These are phyloP conservation scores for Barbus barbus DNA, from an alignment of 2,113 vertebrate genomes.

Conservation along the genomic window DNA sequence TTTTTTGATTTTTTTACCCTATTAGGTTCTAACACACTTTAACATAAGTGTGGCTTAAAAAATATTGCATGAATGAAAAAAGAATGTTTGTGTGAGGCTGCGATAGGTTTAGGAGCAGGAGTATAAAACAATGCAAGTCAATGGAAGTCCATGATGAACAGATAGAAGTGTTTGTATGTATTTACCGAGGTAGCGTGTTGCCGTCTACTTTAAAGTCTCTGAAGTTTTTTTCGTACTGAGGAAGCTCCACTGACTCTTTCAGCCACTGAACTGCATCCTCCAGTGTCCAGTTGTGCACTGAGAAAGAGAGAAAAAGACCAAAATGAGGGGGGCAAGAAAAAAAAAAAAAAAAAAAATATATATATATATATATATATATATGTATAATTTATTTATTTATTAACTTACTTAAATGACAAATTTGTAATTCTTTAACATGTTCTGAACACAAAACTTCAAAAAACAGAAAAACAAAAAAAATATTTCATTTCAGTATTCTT, in stretches of 20 bases:
- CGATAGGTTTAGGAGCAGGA: no score
- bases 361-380: no score
- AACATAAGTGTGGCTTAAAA: background rate
- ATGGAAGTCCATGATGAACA: background rate
- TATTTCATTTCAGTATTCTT: no score
- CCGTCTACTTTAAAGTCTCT: slow-evolving; percentile 90
- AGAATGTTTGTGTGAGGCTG: background rate
- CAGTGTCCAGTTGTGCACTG: slow-evolving; percentile 98
- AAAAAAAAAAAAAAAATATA: background rate
- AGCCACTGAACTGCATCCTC: slow-evolving; percentile 94
- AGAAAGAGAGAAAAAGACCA: slow-evolving; percentile 47
- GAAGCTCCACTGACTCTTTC: slow-evolving; percentile 94
- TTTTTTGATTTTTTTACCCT: no score
- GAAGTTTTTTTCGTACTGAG: slow-evolving; percentile 95
- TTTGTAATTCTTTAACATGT: background rate
- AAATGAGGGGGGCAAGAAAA: background rate
- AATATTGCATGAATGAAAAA: background rate
- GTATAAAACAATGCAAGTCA: background rate
- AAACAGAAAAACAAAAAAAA: background rate
- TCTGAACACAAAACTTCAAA: background rate
- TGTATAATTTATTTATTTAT: no score
- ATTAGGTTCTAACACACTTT: no score
- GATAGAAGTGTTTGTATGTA: background rate
- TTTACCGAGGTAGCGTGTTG: slow-evolving; percentile 92
- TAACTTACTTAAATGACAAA: background rate